Conservation (phyloP, 2,797 vertebrate species). For the Hylomyscus alleni region DNA sequence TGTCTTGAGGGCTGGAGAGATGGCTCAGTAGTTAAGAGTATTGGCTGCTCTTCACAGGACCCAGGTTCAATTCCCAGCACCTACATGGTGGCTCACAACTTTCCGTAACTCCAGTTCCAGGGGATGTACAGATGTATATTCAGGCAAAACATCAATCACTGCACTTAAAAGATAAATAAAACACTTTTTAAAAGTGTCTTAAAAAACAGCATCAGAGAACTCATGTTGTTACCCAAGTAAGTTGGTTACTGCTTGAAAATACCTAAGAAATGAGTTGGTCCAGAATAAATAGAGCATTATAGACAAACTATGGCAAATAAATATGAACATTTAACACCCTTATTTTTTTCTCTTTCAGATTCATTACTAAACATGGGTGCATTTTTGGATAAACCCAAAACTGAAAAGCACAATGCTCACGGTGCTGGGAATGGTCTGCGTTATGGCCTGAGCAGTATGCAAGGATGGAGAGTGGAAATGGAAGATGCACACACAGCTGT, state of each 20-base stretch:
- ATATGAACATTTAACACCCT: conserved; percentile 22
- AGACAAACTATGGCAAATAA: conserved; percentile 4
- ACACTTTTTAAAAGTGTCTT: not conserved
- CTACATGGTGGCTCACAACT: not conserved
- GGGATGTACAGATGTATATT: not conserved
- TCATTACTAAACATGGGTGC: conserved; percentile 96
- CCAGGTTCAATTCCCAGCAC: not conserved
- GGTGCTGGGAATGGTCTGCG: conserved; percentile 96
- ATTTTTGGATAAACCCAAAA: conserved; percentile 99
- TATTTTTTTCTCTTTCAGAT: conserved; percentile 89
- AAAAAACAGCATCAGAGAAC: too few relatives aligned
- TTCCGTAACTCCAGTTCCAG: not conserved
- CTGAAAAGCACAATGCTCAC: conserved; percentile 97
- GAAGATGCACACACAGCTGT: conserved; percentile 99
- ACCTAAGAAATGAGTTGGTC: conserved; percentile 12
- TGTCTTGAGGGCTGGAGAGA: not conserved
- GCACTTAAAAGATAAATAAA: not conserved
- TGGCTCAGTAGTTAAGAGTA: not conserved
- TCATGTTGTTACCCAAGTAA: not conserved
- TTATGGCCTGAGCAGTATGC: conserved; percentile 99
- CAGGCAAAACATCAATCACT: not conserved
- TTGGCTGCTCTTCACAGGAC: not conserved
- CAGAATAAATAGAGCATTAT: conserved; percentile 18
- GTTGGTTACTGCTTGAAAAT: conserved; percentile 35
- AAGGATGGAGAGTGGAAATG: conserved; percentile 99